A percentile compares a stretch with the other conserved stretches of the same genome.
Evolutionary conservation across 2,113 vertebrate genomes (phyloP).

Genomic region (Piprites chloris): DNA sequence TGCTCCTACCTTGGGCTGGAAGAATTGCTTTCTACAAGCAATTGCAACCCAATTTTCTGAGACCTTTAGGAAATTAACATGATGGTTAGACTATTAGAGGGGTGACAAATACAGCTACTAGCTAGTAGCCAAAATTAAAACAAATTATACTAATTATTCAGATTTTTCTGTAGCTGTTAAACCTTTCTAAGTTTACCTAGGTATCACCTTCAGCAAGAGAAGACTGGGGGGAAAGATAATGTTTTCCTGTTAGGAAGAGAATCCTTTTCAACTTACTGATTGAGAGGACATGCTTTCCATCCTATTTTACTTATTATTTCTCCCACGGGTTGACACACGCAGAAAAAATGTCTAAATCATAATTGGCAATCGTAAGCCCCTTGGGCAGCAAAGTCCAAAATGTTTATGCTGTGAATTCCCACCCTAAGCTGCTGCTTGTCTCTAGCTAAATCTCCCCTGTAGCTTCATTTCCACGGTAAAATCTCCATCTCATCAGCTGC

Average conservation of each 20-base stretch:
- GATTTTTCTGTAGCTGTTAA: not conserved
- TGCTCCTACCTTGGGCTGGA: not conserved
- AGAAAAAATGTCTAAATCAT: not conserved
- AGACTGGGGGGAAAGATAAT: not conserved
- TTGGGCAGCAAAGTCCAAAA: not conserved
- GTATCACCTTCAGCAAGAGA: not conserved
- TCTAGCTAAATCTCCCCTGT: not conserved
- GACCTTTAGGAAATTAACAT: not conserved
- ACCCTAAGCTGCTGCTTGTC: not conserved
- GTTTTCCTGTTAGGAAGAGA: not conserved
- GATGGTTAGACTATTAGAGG: not conserved
- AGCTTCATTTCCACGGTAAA: not conserved
- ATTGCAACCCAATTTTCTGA: not conserved
- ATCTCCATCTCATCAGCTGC: not conserved
- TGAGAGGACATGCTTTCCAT: not conserved
- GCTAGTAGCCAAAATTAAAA: not conserved
- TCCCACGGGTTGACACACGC: not conserved
- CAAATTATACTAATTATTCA: not conserved
- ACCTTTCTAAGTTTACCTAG: not conserved
- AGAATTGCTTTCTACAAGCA: not conserved
- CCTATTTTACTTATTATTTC: not conserved
- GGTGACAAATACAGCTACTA: not conserved
- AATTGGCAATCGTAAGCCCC: not conserved
- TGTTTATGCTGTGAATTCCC: not conserved
- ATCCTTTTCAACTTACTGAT: not conserved